Evolutionary conservation across 2,888 invertebrate species (phyloP), one percentile per base, ranked within the genome.

Genomic region (Volucella zonaria): DNA sequence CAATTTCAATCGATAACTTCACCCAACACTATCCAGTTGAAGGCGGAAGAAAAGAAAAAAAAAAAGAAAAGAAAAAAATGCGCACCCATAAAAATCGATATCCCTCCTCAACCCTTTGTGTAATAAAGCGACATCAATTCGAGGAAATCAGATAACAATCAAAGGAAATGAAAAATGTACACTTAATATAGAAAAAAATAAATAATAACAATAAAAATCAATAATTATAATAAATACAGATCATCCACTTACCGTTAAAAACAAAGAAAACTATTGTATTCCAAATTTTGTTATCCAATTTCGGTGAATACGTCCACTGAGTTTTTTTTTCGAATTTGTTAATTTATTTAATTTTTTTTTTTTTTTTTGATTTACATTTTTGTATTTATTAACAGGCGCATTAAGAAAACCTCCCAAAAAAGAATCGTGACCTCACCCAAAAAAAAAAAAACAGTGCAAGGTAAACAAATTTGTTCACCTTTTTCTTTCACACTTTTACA

Each of bases 351-450:
- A 23, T 45, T n/a, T n/a, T 15, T 15, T 15, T n/a, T 51, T n/a
- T 51, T 31, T 31, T 31, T 6, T 31, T 31, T 6, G 0, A 1
- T 31, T 31, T 31, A 6, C 4, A 31, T 1, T 31, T 31, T 31
- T 31, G 4, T 31, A 6, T 31, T 31, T 31, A 31, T 31, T 31
- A 31, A 6, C 4, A 4, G 64, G 38, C 82, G 64, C 58, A 64
- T 61, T 66, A 58, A 61, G 42, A 31, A 23, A 66, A 73, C 74
- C 49, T 31, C 18, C 62, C 51, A 75, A 75, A 83, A 78, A 67
- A 79, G 58, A 80, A 75, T 70, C 79, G 83, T 83, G 83, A 83
- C 83, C 83, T 83, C 83, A 83, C 80, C 80, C 83, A 83, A 76
- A 83, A 66, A 51, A 70, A 38, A 59, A 47, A 42, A 23, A n/a